These are phyloP conservation scores for Gallinago solitaria DNA, from an alignment of 2,797 vertebrate genomes.

Conservation along the genomic window DNA sequence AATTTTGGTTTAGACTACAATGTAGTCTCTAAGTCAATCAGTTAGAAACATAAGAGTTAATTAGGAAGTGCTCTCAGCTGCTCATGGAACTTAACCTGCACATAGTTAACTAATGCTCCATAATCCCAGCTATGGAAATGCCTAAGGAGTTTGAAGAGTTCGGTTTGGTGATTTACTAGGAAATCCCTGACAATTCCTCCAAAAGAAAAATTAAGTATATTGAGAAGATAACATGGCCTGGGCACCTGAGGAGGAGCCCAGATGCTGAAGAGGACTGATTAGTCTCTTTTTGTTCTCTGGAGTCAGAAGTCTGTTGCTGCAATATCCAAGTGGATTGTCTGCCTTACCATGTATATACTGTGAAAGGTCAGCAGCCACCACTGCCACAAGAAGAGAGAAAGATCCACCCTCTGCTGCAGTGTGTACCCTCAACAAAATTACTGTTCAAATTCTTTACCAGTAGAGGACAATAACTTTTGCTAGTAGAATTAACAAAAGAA, in stretches of 20 bases:
- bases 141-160: neutral
- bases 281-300: neutral
- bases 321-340: neutral
- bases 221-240: neutral
- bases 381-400: accelerated
- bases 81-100: neutral
- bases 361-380: neutral
- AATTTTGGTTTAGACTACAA: neutral
- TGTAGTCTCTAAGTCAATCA: neutral
- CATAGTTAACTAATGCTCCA: neutral
- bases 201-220: neutral
- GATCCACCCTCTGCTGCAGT: neutral
- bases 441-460: neutral
- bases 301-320: neutral
- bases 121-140: neutral
- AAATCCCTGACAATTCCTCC: neutral
- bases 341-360: accelerated
- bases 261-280: neutral
- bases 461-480: neutral
- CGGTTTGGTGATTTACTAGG: neutral
- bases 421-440: neutral
- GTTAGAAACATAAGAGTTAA: neutral
- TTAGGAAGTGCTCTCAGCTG: neutral
- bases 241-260: neutral
- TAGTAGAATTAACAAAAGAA: neutral